phyloP scores from a whole-genome alignment of 2,113 vertebrate genomes.

The Dasyornis broadbenti region DNA sequence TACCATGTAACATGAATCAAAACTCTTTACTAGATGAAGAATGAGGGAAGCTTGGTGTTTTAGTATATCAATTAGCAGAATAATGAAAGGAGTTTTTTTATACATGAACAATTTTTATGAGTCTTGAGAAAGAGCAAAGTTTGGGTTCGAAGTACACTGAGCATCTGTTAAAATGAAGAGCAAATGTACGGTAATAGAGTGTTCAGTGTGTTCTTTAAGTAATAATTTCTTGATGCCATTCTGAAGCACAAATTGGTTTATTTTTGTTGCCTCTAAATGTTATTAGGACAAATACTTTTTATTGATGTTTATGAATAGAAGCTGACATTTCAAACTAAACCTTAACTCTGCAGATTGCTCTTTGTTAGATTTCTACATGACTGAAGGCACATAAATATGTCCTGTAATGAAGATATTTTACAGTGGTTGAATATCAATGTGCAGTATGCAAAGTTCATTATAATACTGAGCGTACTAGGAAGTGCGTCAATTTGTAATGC shows the following conservation, averaged over 20 bases:
- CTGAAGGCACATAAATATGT: not conserved
- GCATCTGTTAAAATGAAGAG: not conserved
- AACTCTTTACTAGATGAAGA: not conserved
- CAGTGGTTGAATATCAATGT: not conserved
- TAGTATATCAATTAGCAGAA: not conserved
- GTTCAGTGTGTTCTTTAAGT: not conserved
- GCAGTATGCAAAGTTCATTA: not conserved
- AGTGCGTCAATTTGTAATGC: not conserved
- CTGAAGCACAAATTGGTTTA: not conserved
- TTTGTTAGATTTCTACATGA: not conserved
- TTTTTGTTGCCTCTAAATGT: not conserved
- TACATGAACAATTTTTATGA: not conserved
- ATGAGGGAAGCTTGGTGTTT: not conserved
- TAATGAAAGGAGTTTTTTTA: not conserved
- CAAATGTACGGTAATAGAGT: not conserved
- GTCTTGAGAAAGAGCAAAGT: not conserved
- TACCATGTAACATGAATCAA: not conserved
- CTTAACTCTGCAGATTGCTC: not conserved
- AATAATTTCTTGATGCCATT: not conserved
- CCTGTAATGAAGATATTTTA: constrained; percentile 18
- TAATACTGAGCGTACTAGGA: not conserved
- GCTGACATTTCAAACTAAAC: constrained; percentile 29
- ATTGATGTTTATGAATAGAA: constrained; percentile 21
- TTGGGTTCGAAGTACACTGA: not conserved
- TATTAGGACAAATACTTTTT: not conserved